phyloP scores from a whole-genome alignment of 2,888 invertebrate genomes.

The Parasteatoda lunata region DNA sequence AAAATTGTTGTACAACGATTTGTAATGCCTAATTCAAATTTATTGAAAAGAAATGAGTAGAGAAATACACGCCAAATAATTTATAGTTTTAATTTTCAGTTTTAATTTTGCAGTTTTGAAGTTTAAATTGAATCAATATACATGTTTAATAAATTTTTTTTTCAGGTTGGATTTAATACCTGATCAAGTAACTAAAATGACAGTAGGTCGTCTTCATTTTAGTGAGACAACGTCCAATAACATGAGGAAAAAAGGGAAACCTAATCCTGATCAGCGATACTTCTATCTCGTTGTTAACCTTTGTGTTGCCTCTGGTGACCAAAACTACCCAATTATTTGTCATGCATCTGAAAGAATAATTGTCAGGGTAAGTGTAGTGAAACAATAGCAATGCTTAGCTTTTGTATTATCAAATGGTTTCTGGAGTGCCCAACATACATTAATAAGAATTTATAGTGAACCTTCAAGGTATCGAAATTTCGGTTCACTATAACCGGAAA shows the following conservation, averaged over 20 bases:
- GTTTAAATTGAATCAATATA: too few relatives aligned
- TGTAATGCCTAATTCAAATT: too few relatives aligned
- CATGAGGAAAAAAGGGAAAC: conserved; percentile 98
- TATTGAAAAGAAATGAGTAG: background rate
- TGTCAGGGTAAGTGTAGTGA: conserved; percentile 83
- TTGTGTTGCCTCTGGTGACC: conserved; percentile 88
- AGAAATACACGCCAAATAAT: background rate
- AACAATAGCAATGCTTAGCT: too few relatives aligned
- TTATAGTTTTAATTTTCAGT: too few relatives aligned
- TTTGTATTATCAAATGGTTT: too few relatives aligned
- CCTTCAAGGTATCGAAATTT: too few relatives aligned
- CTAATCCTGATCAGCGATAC: conserved; percentile 98
- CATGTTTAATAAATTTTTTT: background rate
- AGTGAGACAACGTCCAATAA: conserved; percentile 99
- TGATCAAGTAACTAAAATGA: conserved; percentile 91
- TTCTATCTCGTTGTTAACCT: conserved; percentile 95
- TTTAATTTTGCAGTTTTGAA: background rate
- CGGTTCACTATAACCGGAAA: too few relatives aligned
- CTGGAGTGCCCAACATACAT: too few relatives aligned
- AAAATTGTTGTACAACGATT: too few relatives aligned
- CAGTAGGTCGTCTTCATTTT: conserved; percentile 97
- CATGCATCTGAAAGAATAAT: conserved; percentile 97
- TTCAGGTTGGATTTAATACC: conserved; percentile 87
- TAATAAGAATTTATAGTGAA: too few relatives aligned
- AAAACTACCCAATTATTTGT: conserved; percentile 86